Evolutionary conservation across 2,888 invertebrate genomes (phyloP).

Genomic region (Phytoseiulus persimilis): DNA sequence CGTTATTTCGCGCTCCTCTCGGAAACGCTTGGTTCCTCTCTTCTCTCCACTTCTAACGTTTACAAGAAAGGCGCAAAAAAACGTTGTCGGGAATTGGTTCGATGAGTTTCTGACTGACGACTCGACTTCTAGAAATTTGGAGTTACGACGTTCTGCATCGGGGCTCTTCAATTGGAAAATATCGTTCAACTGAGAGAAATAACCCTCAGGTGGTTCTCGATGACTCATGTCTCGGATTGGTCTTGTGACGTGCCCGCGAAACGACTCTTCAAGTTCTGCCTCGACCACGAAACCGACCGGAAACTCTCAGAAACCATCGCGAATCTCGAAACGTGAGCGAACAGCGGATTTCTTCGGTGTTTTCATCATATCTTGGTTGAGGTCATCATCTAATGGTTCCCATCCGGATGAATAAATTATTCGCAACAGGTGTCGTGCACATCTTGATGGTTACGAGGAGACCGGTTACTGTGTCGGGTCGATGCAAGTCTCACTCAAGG

Average conservation of each 20-base stretch:
- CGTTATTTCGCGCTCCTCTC: no score
- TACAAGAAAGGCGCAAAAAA: no score
- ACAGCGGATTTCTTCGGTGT: not conserved
- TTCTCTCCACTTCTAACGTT: no score
- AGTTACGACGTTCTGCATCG: no score
- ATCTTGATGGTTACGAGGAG: constrained; percentile 7
- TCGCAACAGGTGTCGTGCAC: not conserved
- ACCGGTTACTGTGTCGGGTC: constrained; percentile 24
- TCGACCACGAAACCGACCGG: not conserved
- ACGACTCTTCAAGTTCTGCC: constrained; percentile 24
- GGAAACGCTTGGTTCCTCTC: no score
- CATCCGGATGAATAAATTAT: not conserved
- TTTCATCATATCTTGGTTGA: not conserved
- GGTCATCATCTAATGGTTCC: no score
- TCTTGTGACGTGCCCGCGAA: not conserved
- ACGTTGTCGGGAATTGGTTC: no score
- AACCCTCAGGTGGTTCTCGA: constrained; percentile 21
- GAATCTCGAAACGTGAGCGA: not conserved
- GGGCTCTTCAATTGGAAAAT: no score
- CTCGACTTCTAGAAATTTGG: no score
- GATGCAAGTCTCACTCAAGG: not conserved
- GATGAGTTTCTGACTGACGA: no score
- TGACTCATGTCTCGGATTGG: not conserved
- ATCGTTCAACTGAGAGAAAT: no score
- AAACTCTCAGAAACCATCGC: not conserved